phyloP scores from a whole-genome alignment of 2,113 vertebrate genomes.

The Passer montanus region DNA sequence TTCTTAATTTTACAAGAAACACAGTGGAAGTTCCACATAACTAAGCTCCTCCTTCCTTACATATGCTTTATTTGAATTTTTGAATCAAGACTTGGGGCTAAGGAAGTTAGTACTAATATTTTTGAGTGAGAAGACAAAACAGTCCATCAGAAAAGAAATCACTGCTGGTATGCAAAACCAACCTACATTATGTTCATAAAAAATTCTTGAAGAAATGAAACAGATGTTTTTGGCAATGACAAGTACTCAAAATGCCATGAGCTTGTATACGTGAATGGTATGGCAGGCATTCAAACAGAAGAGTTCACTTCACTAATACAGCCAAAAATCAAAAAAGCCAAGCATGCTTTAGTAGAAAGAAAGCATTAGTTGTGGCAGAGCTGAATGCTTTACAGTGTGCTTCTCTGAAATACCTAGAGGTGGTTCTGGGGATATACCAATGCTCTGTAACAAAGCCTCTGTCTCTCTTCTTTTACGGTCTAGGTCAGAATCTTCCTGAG shows the following conservation, averaged over 20 bases:
- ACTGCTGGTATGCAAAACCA: not conserved
- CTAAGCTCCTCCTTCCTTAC: not conserved
- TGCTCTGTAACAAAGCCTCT: conserved; percentile 94
- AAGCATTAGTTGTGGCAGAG: conserved; percentile 2
- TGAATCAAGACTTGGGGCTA: not conserved
- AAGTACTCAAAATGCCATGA: conserved; percentile 42
- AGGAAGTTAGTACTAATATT: not conserved
- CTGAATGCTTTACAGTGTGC: conserved; percentile 19
- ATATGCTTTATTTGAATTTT: not conserved
- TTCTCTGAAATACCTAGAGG: conserved; percentile 84
- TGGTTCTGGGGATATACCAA: conserved; percentile 96
- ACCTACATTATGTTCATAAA: not conserved
- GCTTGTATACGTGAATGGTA: conserved; percentile 19
- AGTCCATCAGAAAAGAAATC: conserved; percentile 64
- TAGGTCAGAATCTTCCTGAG: conserved; percentile 90
- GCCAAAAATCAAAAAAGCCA: conserved; percentile 56
- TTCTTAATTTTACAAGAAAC: not conserved
- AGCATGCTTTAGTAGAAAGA: conserved; percentile 48
- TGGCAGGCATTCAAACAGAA: conserved; percentile 58
- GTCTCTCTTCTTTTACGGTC: conserved; percentile 96
- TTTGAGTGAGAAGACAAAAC: not conserved
- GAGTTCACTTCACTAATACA: conserved; percentile 45
- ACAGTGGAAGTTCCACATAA: not conserved
- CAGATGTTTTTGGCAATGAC: conserved; percentile 26
- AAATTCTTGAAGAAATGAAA: conserved; percentile 20